Evolutionary conservation across 2,888 invertebrate genomes (phyloP).

Genomic region (Dasysyrphus albostriatus): DNA sequence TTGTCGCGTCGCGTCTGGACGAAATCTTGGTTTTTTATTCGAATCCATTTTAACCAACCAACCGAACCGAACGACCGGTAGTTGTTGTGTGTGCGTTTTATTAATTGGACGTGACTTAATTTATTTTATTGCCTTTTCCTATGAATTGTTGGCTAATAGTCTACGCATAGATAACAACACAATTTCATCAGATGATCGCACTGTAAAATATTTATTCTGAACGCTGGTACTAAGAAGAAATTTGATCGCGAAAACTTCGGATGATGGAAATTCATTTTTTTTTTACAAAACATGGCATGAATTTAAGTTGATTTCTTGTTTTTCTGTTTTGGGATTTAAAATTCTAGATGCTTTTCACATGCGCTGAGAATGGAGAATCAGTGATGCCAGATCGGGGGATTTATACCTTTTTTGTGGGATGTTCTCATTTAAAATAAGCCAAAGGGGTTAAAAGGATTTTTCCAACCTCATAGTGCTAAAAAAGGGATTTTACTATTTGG

Average conservation of each 20-base stretch:
- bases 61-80: conserved; percentile 11
- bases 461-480: too few species aligned
- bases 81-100: conserved; percentile 35
- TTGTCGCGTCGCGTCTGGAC: conserved; percentile 6
- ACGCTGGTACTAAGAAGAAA: neutral
- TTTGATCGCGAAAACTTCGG: neutral
- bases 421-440: too few species aligned
- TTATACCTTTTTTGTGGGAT: too few species aligned
- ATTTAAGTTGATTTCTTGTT: neutral
- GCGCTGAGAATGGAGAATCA: too few species aligned
- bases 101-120: conserved; percentile 47
- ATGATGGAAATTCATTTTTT: neutral
- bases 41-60: neutral
- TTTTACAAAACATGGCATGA: neutral
- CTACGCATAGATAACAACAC: neutral
- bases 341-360: too few species aligned
- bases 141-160: conserved; percentile 26
- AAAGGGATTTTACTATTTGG: too few species aligned
- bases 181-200: neutral
- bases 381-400: too few species aligned
- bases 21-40: conserved; percentile 15
- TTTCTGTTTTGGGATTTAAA: neutral
- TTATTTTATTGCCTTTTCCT: conserved; percentile 35
- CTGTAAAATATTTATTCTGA: neutral
- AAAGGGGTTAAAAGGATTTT: too few species aligned